Base-by-base conservation (phyloP, 2,797 vertebrate genomes). In the Novumbra hubbsi region DNA sequence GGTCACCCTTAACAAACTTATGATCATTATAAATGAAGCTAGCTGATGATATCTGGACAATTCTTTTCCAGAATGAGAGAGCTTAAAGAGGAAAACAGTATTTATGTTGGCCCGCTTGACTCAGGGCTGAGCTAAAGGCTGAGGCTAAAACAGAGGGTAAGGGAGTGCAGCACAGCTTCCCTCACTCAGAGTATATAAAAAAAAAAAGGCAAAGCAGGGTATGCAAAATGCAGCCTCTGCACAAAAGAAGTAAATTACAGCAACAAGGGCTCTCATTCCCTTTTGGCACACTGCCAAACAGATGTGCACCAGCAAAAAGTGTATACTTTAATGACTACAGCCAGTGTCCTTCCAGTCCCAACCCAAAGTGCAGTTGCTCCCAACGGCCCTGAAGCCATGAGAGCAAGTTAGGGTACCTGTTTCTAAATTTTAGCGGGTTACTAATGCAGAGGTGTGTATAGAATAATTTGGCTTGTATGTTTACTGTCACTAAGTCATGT, bases 211-310 rank as follows among this genome's bases (percentile, higher is more conserved):
- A 48, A 48, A 48, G 45, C 45, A 48, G 45, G 45, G 45, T 48
- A 48, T 48, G 45, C 45, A 48, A 48, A 48, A 48, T 48, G 45
- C 45, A 48, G 45, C 45, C 45, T 48, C 45, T 48, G 45, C 45
- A 15, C 28, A 24, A 72, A 76, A 68, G 27, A 60, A 67, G 72
- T 76, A 0, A 72, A 72, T 32, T 76, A 71, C 28, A 60, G 75
- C 30, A n/a, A n/a, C 16, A 68, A 67, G 57, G 70, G 62, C 71
- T 64, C 71, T 28, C 66, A 16, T 28, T 66, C 55, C 24, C 52
- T 63, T 65, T 70, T 70, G 68, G 63, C 62, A 60, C 75, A 76
- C 62, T 76, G 62, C 45, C 57, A 71, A 71, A 71, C 74, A 50
- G 68, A 69, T 21, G n/a, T 41, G 28, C 73, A 75, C 67, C 19